phyloP scores from a whole-genome alignment of 64 coral and sea anemone genomes.

The Acropora yongei region DNA sequence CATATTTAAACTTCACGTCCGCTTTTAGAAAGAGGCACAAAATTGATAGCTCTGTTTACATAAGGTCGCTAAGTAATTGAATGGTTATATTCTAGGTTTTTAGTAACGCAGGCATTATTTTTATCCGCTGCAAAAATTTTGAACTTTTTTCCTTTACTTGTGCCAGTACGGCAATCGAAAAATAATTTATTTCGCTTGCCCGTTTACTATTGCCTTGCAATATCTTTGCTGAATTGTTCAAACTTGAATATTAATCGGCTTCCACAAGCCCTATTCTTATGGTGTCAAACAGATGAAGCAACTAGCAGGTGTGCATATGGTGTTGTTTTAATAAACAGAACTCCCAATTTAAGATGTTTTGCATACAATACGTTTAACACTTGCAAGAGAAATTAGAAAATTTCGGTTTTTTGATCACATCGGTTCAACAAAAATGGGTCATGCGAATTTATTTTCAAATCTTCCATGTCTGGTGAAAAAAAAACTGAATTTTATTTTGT shows the following conservation, averaged over 20 bases:
- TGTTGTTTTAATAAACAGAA: slow-evolving; percentile 43
- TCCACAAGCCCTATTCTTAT: not conserved
- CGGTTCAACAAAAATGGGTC: no score
- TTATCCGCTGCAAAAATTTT: not conserved
- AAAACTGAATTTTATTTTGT: not conserved
- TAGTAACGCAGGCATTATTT: not conserved
- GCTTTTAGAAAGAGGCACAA: not conserved
- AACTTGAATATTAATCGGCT: not conserved
- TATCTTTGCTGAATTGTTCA: not conserved
- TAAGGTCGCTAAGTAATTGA: not conserved
- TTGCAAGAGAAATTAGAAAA: not conserved
- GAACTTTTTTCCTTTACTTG: not conserved
- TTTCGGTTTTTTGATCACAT: not conserved
- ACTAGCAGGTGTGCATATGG: slow-evolving; percentile 6
- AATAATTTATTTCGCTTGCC: not conserved
- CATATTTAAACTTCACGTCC: not conserved
- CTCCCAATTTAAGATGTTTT: slow-evolving; percentile 41
- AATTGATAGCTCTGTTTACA: not conserved
- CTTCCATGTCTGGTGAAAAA: not conserved
- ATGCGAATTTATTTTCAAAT: not conserved
- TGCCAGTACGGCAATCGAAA: not conserved
- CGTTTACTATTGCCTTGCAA: not conserved
- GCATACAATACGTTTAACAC: slow-evolving; percentile 40
- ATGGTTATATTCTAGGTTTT: not conserved
- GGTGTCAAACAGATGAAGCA: not conserved